Base-by-base conservation (phyloP, 2,888 invertebrate species). In the Phragmatobia fuliginosa region DNA sequence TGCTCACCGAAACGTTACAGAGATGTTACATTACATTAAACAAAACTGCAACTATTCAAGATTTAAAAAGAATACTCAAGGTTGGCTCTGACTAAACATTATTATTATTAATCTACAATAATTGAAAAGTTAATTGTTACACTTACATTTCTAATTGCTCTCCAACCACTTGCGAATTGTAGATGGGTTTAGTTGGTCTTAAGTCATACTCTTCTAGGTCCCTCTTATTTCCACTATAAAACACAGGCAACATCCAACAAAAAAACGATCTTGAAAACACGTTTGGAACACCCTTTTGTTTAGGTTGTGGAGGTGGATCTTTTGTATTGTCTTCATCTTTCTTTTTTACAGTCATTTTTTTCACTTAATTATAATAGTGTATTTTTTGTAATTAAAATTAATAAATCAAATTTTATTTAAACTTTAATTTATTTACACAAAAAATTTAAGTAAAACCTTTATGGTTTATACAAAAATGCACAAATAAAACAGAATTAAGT, bases 201-300 rank as follows among this genome's bases (percentile, higher is more conserved):
- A 98, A 92, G 90, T 98, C 98, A 36, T 96, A 94, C 61, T 97
- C 95, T 77, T 97, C 97, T 63, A 98, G 90, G 65, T 97, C 96
- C 82, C 97, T 96, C 70, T 94, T 96, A 82, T 96, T 96, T 0
- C 98, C 98, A 85, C 96, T 96, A 80, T 96, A 96, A 91, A 98
- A 98, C 83, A 97, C 92, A 8, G 96, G 97, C 84, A 97, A 94
- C 68, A 97, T 97, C 96, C 98, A 98, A 91, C 96, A 96, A 90
- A 96, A 97, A 62, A 96, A 90, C 38, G 97, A 87, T 71, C 97
- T 94, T 3, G 97, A 96, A 11, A 97, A 81, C 10, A 95, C 79
- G 18, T 89, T 87, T 0, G 95, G 94, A 0, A 86, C 77, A n/a
- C 80, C 73, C 73, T 92, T 92, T 62, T 87, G 76, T 64, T 75